Conservation (phyloP, 2,888 invertebrate species). For the Carabus problematicus region DNA sequence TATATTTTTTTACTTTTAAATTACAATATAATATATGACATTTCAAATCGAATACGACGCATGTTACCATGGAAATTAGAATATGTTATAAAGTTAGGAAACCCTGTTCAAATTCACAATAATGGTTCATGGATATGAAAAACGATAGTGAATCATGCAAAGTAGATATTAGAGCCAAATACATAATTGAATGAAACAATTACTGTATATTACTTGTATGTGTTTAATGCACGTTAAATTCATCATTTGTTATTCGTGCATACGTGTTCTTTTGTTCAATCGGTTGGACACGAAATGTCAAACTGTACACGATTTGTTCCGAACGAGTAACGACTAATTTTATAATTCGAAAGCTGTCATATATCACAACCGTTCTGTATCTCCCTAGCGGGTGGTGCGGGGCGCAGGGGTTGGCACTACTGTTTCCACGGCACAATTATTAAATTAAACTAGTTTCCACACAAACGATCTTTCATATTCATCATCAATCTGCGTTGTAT, state of each 20-base stretch:
- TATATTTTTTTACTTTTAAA: no score
- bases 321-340: slow-evolving; percentile 42
- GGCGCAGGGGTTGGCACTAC: slow-evolving; percentile 2
- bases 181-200: no score
- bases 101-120: no score
- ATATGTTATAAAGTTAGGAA: no score
- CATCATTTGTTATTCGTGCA: slow-evolving; percentile 2
- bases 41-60: no score
- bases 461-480: slow-evolving; percentile 51
- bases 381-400: slow-evolving; percentile 11
- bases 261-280: slow-evolving; percentile 1
- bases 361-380: slow-evolving; percentile 19
- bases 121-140: no score
- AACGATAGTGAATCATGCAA: no score
- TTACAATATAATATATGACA: no score
- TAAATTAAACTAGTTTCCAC: slow-evolving; percentile 54
- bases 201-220: no score
- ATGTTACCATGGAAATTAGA: no score
- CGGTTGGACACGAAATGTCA: not conserved
- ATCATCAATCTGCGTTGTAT: slow-evolving; percentile 52
- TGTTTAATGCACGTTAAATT: not conserved
- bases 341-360: slow-evolving; percentile 41
- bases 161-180: no score
- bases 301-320: slow-evolving; percentile 29
- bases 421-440: slow-evolving; percentile 48